A percentile compares a stretch with the other conserved stretches of the same genome.
phyloP scores from a whole-genome alignment of 2,888 invertebrate species.

The Galerucella calmariensis region DNA sequence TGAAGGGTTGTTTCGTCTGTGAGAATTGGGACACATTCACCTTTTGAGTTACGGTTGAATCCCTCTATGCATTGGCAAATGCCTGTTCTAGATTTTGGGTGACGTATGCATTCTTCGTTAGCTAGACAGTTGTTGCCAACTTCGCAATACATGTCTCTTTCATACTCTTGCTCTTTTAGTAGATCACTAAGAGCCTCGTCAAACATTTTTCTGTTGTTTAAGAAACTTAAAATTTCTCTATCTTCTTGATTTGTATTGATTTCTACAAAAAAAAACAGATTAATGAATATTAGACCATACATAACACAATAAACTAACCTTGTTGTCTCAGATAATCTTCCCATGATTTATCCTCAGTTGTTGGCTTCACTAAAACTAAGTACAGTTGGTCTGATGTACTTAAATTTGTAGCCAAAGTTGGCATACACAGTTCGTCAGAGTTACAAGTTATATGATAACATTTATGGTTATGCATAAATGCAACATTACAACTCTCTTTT shows the following conservation, averaged over 20 bases:
- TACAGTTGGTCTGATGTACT: conserved; percentile 71
- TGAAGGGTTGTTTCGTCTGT: conserved; percentile 33
- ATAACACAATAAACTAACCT: conserved; percentile 42
- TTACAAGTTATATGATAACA: conserved; percentile 83
- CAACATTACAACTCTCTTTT: conserved; percentile 79
- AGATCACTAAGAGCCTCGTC: conserved; percentile 53
- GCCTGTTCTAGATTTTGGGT: conserved; percentile 70
- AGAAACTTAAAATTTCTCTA: conserved; percentile 47
- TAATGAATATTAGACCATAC: neutral
- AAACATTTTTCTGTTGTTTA: conserved; percentile 45
- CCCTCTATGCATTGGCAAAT: conserved; percentile 79
- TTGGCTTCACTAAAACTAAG: conserved; percentile 83
- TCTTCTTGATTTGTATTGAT: conserved; percentile 42
- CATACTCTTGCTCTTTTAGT: conserved; percentile 65
- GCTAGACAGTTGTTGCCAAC: conserved; percentile 72
- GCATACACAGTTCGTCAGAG: conserved; percentile 78
- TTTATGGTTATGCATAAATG: conserved; percentile 78
- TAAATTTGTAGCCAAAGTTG: conserved; percentile 72
- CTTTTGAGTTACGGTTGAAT: conserved; percentile 66
- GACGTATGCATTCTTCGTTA: conserved; percentile 77
- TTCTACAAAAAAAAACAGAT: conserved; percentile 31
- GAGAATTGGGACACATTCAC: conserved; percentile 50
- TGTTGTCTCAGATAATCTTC: conserved; percentile 61
- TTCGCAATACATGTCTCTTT: conserved; percentile 67
- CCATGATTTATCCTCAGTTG: conserved; percentile 67